These are phyloP conservation scores for Gallinago nigripennis DNA, from an alignment of 2,797 vertebrate species.

Conservation along the genomic window DNA sequence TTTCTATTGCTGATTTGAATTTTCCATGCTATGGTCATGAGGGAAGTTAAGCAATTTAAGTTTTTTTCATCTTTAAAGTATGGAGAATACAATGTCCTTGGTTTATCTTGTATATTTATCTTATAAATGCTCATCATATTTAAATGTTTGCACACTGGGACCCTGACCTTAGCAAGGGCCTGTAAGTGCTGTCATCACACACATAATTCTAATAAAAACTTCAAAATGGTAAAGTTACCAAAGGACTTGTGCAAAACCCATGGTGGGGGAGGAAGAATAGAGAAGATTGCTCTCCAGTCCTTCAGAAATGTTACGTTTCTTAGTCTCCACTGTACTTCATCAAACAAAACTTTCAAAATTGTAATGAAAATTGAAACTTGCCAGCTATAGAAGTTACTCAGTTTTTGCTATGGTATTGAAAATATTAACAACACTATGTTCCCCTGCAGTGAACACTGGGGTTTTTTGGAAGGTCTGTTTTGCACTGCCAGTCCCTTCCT, in stretches of 20 bases:
- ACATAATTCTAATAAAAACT: conserved; percentile 19
- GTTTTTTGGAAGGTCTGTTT: not conserved
- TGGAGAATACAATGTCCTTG: conserved; percentile 26
- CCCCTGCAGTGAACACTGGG: not conserved
- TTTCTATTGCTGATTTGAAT: not conserved
- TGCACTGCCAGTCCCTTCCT: not conserved
- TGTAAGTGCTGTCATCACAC: conserved; percentile 25
- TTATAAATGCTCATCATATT: conserved; percentile 41
- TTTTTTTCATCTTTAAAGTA: conserved; percentile 21
- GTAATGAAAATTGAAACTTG: not conserved
- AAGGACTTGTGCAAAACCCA: not conserved
- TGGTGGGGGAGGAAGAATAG: not conserved
- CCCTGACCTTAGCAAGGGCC: conserved; percentile 39
- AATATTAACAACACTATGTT: not conserved
- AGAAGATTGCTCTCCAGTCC: not conserved
- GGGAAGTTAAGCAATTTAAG: not conserved
- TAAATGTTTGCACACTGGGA: conserved; percentile 18
- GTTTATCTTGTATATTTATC: conserved; percentile 15
- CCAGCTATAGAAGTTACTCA: not conserved
- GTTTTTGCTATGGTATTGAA: not conserved
- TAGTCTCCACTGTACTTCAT: not conserved
- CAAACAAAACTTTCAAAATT: not conserved
- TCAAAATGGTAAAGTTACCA: not conserved
- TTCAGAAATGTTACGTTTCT: conserved; percentile 1
- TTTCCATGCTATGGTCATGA: not conserved